These are phyloP conservation scores for Allacma fusca DNA, from an alignment of 2,888 invertebrate genomes.

Conservation along the genomic window DNA sequence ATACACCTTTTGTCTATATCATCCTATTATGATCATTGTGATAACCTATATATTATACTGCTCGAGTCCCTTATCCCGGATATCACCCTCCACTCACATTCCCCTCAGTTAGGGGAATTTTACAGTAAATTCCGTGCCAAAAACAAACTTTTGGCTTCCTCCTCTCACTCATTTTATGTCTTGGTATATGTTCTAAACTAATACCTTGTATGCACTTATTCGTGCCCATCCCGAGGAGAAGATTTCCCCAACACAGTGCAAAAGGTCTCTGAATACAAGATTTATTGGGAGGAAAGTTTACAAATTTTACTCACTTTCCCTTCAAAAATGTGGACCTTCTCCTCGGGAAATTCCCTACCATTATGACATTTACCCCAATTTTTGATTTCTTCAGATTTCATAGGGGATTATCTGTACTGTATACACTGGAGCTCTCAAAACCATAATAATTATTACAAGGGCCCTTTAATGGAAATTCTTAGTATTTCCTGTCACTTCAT, in stretches of 20 bases:
- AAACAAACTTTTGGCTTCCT: neutral
- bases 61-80: no score
- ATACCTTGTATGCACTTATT: neutral
- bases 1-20: constrained; percentile 6
- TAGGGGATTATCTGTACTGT: neutral
- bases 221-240: no score
- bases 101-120: neutral
- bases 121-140: neutral
- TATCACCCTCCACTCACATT: no score
- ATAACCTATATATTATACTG: neutral
- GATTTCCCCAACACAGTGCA: no score
- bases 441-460: neutral
- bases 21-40: neutral
- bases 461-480: neutral
- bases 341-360: no score
- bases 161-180: constrained; percentile 3
- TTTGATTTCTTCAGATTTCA: neutral
- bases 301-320: no score
- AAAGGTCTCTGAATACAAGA: no score
- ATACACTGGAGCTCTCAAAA: neutral
- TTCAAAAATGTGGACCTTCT: no score
- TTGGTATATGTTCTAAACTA: neutral
- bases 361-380: neutral
- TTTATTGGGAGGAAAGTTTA: no score
- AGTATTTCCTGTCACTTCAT: constrained; percentile 12